Evolutionary conservation across 2,113 vertebrate species (phyloP).

Genomic region (Nannospalax galili): DNA sequence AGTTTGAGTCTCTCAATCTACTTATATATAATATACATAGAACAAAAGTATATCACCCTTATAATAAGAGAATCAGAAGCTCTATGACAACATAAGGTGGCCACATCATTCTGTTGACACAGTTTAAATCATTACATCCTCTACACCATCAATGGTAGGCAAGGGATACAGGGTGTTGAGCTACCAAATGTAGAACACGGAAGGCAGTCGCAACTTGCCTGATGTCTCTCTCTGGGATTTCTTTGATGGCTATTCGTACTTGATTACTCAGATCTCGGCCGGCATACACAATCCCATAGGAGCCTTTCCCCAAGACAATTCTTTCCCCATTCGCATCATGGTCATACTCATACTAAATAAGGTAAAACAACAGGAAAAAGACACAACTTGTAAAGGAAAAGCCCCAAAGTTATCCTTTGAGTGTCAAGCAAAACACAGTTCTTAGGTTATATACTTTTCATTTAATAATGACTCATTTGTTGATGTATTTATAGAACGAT

Average conservation of each 20-base stretch:
- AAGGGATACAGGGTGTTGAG: not conserved
- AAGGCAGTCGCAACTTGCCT: conserved; percentile 80
- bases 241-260: conserved; percentile 91
- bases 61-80: not conserved
- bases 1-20: conserved; percentile 15
- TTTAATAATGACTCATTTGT: conserved; percentile 21
- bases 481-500: conserved; percentile 22
- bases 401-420: not conserved
- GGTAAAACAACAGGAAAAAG: conserved; percentile 30
- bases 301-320: conserved; percentile 88
- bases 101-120: not conserved
- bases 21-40: not conserved
- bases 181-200: not conserved
- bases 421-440: not conserved
- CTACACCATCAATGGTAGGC: not conserved
- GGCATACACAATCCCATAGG: conserved; percentile 89
- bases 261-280: conserved; percentile 90
- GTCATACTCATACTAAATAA: conserved; percentile 89
- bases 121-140: not conserved
- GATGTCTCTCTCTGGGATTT: conserved; percentile 89
- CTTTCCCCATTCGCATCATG: conserved; percentile 86
- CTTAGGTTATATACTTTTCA: not conserved
- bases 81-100: not conserved
- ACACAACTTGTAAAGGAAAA: not conserved
- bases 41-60: conserved; percentile 33